Evolutionary conservation across 2,113 vertebrate species (phyloP).

Genomic region (Dascyllus trimaculatus): DNA sequence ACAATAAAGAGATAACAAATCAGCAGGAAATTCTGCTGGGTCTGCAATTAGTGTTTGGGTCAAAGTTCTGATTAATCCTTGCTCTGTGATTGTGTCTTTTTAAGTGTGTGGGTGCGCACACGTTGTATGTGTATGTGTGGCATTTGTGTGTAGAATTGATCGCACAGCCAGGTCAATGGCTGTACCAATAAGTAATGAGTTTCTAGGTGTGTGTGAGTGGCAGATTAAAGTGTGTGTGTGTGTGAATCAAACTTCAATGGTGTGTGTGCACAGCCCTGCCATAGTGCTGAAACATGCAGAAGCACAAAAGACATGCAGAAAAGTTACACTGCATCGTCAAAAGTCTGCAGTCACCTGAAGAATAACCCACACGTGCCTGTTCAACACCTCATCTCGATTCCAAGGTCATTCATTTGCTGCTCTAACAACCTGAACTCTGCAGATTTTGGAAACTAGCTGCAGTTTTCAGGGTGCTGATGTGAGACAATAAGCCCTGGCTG

Average conservation of each 20-base stretch:
- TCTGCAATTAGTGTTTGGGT: conserved; percentile 64
- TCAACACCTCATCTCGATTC: background rate
- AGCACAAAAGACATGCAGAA: too few species aligned
- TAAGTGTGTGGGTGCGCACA: background rate
- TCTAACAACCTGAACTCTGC: background rate
- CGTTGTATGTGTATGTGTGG: background rate
- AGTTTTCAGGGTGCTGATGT: conserved; percentile 1
- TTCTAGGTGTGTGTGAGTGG: background rate
- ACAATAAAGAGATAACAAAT: conserved; percentile 61
- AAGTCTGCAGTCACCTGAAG: background rate
- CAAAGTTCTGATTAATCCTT: conserved; percentile 65
- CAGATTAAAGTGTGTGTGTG: background rate
- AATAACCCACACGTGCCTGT: too few species aligned
- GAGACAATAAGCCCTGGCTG: background rate
- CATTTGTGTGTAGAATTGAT: conserved; percentile 26
- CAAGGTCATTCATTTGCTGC: background rate
- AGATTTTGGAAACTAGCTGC: background rate
- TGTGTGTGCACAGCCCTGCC: background rate
- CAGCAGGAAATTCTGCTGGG: conserved; percentile 57
- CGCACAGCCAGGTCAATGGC: background rate
- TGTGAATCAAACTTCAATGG: background rate
- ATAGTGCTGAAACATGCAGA: background rate
- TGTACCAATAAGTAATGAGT: conserved; percentile 13
- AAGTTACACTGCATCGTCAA: background rate
- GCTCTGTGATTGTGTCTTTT: conserved; percentile 20